These are phyloP conservation scores for Xiphydria camelus DNA, from an alignment of 2,888 invertebrate genomes.

Conservation along the genomic window DNA sequence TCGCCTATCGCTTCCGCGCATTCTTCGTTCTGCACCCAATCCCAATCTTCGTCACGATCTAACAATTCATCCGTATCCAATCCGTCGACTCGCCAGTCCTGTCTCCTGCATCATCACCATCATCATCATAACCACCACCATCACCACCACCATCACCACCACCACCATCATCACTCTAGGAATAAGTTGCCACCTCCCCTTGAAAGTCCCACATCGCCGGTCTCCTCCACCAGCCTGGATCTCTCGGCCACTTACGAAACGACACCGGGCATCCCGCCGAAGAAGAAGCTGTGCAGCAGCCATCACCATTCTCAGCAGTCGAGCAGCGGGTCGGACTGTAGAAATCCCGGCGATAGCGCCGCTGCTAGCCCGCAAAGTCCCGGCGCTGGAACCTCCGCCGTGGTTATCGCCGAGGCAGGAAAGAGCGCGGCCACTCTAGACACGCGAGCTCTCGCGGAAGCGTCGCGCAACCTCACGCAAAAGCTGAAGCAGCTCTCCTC, in stretches of 20 bases:
- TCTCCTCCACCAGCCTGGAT: background rate
- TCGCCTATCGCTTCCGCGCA: constrained; percentile 16
- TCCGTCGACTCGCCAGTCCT: constrained; percentile 27
- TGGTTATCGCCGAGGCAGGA: constrained; percentile 45
- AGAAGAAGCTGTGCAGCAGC: constrained; percentile 44
- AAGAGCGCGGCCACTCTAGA: constrained; percentile 60
- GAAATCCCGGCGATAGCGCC: constrained; percentile 25
- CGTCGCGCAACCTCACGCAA: constrained; percentile 88
- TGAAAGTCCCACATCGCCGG: constrained; percentile 9
- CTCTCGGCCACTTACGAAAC: background rate
- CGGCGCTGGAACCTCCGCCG: constrained; percentile 53
- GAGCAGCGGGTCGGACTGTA: constrained; percentile 8
- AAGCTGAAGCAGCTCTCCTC: constrained; percentile 87
- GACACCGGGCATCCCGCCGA: constrained; percentile 32
- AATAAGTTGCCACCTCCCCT: constrained; percentile 27
- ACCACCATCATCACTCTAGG: constrained; percentile 39
- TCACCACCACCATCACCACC: constrained; percentile 38
- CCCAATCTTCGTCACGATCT: constrained; percentile 4
- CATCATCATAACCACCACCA: constrained; percentile 38
- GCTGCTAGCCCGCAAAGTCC: constrained; percentile 32
- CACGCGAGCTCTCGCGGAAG: constrained; percentile 81
- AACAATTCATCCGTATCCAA: background rate
- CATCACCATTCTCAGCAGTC: constrained; percentile 40
- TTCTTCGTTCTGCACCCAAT: constrained; percentile 18
- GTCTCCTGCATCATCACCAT: constrained; percentile 34